Percentiles rank a stretch among this genome's conserved stretches.
Evolutionary conservation across 1,140 invertebrate genomes (phyloP).

Genomic region (Phocides pigmalion): DNA sequence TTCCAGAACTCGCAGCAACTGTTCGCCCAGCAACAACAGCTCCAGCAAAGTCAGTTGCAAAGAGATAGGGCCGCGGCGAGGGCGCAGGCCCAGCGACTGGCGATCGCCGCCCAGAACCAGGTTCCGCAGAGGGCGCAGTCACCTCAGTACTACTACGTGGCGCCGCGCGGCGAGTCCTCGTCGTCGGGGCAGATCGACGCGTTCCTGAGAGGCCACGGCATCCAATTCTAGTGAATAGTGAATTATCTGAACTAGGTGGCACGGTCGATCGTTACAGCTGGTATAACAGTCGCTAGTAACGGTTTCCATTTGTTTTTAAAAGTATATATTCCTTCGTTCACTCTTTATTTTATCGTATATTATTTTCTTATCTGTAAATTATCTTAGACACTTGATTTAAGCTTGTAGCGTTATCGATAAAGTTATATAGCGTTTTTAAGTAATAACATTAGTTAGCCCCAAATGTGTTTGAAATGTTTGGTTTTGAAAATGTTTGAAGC

Average conservation of each 20-base stretch:
- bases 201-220: constrained; percentile 89
- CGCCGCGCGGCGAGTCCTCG: constrained; percentile 82
- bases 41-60: constrained; percentile 84
- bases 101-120: constrained; percentile 68
- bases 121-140: constrained; percentile 58
- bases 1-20: constrained; percentile 90
- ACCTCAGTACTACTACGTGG: constrained; percentile 87
- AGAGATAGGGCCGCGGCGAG: constrained; percentile 77
- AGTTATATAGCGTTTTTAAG: background rate
- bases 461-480: background rate
- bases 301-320: constrained; percentile 4
- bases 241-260: constrained; percentile 56
- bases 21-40: constrained; percentile 88
- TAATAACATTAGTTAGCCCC: background rate
- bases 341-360: too few relatives aligned
- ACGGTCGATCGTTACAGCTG: constrained; percentile 41
- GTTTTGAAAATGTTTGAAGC: background rate
- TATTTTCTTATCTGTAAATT: too few relatives aligned
- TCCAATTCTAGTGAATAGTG: constrained; percentile 84
- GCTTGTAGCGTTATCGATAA: too few relatives aligned
- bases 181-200: constrained; percentile 90
- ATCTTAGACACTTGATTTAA: too few relatives aligned
- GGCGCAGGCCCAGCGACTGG: constrained; percentile 77
- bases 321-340: too few relatives aligned
- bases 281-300: constrained; percentile 19